These are phyloP conservation scores for Tetramorium parvispinum DNA, from an alignment of 1,140 invertebrate genomes.

Conservation along the genomic window DNA sequence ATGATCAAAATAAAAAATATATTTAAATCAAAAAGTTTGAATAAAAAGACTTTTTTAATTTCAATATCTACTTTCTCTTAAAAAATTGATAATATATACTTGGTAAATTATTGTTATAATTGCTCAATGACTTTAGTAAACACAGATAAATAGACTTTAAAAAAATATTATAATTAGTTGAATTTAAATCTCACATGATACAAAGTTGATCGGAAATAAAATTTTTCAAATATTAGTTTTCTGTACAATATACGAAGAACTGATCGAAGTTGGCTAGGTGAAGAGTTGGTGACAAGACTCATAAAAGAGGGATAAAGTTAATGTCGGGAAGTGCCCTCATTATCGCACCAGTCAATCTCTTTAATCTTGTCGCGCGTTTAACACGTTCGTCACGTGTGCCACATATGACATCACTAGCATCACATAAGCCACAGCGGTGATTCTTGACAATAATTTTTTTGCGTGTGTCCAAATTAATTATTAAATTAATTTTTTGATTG, in stretches of 20 bases:
- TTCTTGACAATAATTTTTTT: neutral
- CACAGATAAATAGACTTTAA: neutral
- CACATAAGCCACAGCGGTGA: neutral
- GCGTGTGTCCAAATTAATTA: neutral
- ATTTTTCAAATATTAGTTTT: neutral
- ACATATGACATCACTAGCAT: neutral
- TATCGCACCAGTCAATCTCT: constrained; percentile 82
- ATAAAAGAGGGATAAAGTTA: constrained; percentile 76
- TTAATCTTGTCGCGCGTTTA: constrained; percentile 73
- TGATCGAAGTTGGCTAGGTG: constrained; percentile 68
- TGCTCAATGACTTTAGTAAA: too few relatives aligned
- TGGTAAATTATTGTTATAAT: neutral
- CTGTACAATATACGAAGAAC: constrained; percentile 34
- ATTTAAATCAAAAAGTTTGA: neutral
- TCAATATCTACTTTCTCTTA: neutral
- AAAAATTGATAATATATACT: neutral
- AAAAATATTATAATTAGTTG: neutral
- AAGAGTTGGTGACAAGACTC: constrained; percentile 62
- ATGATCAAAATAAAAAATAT: neutral
- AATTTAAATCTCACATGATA: neutral
- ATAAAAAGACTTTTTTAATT: neutral
- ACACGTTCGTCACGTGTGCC: constrained; percentile 14
- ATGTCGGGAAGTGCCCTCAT: constrained; percentile 81
- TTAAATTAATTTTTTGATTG: neutral
- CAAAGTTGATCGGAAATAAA: neutral